A percentile compares a stretch with the other conserved stretches of the same genome.
Evolutionary conservation across 2,113 vertebrate species (phyloP).

Genomic region (Cyanistes caeruleus): DNA sequence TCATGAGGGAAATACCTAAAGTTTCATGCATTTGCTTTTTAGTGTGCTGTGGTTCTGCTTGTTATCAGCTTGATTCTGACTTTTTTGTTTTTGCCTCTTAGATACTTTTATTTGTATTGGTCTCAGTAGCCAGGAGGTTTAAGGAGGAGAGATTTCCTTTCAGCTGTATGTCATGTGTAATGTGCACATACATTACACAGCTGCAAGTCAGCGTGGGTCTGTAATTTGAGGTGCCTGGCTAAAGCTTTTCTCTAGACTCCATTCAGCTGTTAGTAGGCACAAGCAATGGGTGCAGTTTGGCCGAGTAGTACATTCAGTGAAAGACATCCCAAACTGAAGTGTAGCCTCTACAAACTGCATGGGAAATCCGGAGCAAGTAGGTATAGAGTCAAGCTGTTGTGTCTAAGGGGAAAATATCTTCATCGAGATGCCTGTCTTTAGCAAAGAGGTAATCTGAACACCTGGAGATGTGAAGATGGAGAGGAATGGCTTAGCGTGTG

Average conservation of each 20-base stretch:
- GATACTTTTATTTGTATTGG: neutral
- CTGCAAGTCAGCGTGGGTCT: neutral
- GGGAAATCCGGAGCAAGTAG: neutral
- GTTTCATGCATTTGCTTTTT: neutral
- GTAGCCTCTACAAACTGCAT: neutral
- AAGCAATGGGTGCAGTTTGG: neutral
- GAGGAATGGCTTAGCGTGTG: neutral
- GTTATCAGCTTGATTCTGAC: neutral
- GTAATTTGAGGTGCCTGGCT: neutral
- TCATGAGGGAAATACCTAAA: neutral
- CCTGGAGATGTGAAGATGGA: neutral
- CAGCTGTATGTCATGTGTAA: rapidly evolving
- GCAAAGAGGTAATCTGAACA: neutral
- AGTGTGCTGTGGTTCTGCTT: neutral
- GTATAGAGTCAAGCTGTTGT: neutral
- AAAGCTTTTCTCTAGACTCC: neutral
- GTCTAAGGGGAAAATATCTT: neutral
- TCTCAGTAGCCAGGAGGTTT: neutral
- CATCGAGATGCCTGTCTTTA: neutral
- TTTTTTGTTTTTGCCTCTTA: neutral
- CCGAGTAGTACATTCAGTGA: neutral
- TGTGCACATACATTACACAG: neutral
- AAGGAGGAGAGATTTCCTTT: neutral
- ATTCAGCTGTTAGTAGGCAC: neutral
- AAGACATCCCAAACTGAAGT: neutral